Evolutionary conservation across 2,888 invertebrate genomes (phyloP).

Genomic region (Pilophorus perplexus): DNA sequence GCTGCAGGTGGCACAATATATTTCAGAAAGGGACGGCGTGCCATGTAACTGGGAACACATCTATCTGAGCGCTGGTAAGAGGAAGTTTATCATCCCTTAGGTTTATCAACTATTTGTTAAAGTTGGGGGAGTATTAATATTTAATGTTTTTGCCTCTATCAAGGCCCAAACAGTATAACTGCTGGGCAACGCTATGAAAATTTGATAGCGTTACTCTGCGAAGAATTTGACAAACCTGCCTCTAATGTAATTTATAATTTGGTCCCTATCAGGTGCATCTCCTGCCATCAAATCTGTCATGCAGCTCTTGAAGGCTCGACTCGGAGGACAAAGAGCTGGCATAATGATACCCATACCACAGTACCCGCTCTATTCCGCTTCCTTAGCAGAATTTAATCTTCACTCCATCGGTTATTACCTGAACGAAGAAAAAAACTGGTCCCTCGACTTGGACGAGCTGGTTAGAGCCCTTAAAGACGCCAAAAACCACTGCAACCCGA

Average conservation of each 20-base stretch:
- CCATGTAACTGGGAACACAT: slow-evolving; percentile 74
- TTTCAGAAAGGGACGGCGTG: slow-evolving; percentile 74
- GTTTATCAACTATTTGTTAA: too few species aligned
- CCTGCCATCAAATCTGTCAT: slow-evolving; percentile 66
- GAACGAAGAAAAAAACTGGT: slow-evolving; percentile 86
- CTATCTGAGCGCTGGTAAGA: slow-evolving; percentile 77
- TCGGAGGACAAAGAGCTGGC: slow-evolving; percentile 66
- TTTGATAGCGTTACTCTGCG: too few species aligned
- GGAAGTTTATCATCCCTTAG: too few species aligned
- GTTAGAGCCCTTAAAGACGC: slow-evolving; percentile 70
- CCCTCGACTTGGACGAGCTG: slow-evolving; percentile 72
- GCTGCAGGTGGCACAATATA: slow-evolving; percentile 82
- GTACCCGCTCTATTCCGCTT: slow-evolving; percentile 96
- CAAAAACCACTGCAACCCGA: slow-evolving; percentile 62
- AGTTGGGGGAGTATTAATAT: too few species aligned
- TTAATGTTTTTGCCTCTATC: too few species aligned
- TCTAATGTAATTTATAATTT: too few species aligned
- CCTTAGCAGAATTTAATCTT: slow-evolving; percentile 88
- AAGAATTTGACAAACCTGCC: too few species aligned
- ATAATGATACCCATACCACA: slow-evolving; percentile 98
- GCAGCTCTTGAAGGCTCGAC: slow-evolving; percentile 63
- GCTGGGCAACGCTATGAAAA: too few species aligned
- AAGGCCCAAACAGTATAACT: too few species aligned
- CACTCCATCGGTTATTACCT: slow-evolving; percentile 80
- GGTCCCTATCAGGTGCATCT: too few species aligned